A percentile compares a stretch with the other conserved stretches of the same genome.
These are phyloP conservation scores for Scotopteryx bipunctaria DNA, from an alignment of 2,888 invertebrate genomes.

Conservation along the genomic window DNA sequence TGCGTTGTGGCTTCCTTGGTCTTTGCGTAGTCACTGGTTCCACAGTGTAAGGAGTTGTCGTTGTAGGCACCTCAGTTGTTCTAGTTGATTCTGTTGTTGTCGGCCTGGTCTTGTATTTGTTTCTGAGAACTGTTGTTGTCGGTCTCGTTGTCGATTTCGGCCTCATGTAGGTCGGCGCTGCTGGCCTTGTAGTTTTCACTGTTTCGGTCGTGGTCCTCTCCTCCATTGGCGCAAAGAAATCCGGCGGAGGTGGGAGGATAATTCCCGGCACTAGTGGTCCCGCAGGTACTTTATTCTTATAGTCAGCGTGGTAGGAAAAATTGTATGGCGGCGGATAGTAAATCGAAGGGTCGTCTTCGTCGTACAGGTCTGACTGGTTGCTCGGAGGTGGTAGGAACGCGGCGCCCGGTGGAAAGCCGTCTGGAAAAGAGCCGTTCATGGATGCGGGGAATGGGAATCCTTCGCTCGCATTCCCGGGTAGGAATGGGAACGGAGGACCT, in stretches of 20 bases:
- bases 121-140: conserved; percentile 53
- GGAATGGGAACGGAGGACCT: conserved; percentile 86
- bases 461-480: conserved; percentile 83
- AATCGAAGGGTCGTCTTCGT: conserved; percentile 95
- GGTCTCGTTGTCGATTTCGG: conserved; percentile 62
- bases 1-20: conserved; percentile 66
- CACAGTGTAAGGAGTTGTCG: conserved; percentile 65
- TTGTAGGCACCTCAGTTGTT: conserved; percentile 68
- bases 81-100: conserved; percentile 64
- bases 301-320: conserved; percentile 91
- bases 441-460: conserved; percentile 81
- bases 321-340: conserved; percentile 96
- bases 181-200: conserved; percentile 57
- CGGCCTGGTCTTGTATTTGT: conserved; percentile 70
- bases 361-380: conserved; percentile 89
- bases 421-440: conserved; percentile 84
- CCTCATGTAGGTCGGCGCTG: conserved; percentile 53
- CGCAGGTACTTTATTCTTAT: conserved; percentile 89
- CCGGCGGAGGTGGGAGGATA: conserved; percentile 93
- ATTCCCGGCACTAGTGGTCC: conserved; percentile 95
- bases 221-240: conserved; percentile 91
- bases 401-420: conserved; percentile 82
- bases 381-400: conserved; percentile 87
- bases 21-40: conserved; percentile 71
- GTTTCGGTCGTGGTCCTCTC: conserved; percentile 66